A percentile compares a stretch with the other conserved stretches of the same genome.
Evolutionary conservation across 2,797 vertebrate species (phyloP).

Genomic region (Phataginus tetradactyla): DNA sequence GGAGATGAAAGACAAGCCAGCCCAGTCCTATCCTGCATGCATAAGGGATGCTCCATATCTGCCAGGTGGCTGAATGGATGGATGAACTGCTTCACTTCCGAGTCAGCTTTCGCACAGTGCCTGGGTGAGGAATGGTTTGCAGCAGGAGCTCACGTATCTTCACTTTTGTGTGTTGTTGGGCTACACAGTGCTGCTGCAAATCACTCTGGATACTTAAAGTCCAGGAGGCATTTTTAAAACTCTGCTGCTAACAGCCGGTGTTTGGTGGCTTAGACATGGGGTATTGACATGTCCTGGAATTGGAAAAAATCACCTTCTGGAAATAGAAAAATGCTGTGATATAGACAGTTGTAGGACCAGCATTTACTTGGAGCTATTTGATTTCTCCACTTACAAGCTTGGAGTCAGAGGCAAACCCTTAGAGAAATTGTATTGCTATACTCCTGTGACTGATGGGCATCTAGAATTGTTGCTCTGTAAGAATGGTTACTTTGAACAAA

Average conservation of each 20-base stretch:
- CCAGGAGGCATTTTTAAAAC: constrained; percentile 53
- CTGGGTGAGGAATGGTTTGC: not conserved
- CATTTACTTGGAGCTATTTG: not conserved
- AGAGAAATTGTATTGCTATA: not conserved
- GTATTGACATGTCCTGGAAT: constrained; percentile 5
- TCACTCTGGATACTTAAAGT: constrained; percentile 49
- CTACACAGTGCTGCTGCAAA: not conserved
- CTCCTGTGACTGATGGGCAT: not conserved
- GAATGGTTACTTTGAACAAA: not conserved
- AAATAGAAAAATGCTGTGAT: not conserved
- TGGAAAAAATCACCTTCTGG: not conserved
- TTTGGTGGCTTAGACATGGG: not conserved
- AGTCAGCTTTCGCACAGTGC: not conserved
- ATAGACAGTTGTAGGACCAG: not conserved
- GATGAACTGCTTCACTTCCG: not conserved
- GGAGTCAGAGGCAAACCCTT: not conserved
- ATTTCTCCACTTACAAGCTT: not conserved
- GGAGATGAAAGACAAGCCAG: not conserved
- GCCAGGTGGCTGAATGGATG: not conserved
- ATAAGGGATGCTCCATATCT: not conserved
- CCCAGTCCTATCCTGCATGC: not conserved
- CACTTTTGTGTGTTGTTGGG: not conserved
- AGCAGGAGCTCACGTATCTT: not conserved
- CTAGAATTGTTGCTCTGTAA: not conserved
- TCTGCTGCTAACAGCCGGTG: not conserved